Evolutionary conservation across 2,888 invertebrate genomes (phyloP).

Genomic region (Lycophotia porphyrea): DNA sequence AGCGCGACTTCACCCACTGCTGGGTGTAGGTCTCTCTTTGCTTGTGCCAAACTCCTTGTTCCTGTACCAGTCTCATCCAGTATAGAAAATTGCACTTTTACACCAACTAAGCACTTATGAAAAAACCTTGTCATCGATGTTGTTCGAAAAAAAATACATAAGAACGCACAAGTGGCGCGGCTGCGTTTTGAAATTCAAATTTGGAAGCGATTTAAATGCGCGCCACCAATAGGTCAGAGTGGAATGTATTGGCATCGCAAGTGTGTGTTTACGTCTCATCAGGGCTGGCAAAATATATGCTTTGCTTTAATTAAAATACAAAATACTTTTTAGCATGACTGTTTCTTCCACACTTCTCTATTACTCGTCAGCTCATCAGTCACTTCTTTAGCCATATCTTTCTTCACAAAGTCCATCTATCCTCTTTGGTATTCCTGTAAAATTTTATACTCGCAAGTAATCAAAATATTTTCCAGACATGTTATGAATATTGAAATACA

Average conservation of each 20-base stretch:
- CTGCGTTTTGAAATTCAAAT: constrained; percentile 85
- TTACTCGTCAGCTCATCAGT: not conserved
- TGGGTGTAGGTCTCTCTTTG: not conserved
- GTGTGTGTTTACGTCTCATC: constrained; percentile 64
- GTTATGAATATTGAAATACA: not conserved
- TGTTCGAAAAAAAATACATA: constrained; percentile 67
- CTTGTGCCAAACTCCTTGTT: not conserved
- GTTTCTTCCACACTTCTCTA: not conserved
- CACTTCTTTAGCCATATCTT: not conserved
- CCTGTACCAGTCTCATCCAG: not conserved
- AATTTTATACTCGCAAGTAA: not conserved
- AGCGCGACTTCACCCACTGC: too few species aligned
- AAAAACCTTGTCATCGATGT: constrained; percentile 72
- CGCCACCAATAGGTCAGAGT: constrained; percentile 87
- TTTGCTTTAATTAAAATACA: not conserved
- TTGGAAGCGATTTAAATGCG: constrained; percentile 84
- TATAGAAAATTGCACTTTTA: constrained; percentile 7
- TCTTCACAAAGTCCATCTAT: not conserved
- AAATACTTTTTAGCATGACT: not conserved
- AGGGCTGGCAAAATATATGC: not conserved
- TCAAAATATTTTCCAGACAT: not conserved
- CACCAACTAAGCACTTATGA: constrained; percentile 38
- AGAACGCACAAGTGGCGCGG: constrained; percentile 73
- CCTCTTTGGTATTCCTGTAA: not conserved
- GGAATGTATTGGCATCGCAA: constrained; percentile 84